Evolutionary conservation across 2,888 invertebrate species (phyloP).

Genomic region (Palloptera scutellata): DNA sequence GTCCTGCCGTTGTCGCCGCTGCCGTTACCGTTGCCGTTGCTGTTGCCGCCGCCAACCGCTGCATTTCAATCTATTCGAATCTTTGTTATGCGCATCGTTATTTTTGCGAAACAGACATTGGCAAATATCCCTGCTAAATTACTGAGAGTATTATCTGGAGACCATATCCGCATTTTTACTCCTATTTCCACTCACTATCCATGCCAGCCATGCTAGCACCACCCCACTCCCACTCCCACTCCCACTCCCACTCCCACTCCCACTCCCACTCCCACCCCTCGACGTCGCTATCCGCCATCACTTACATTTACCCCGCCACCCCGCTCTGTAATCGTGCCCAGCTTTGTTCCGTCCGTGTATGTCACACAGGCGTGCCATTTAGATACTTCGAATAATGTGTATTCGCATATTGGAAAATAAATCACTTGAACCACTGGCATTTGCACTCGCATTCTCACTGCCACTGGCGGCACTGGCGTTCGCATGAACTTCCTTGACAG

Average conservation of each 20-base stretch:
- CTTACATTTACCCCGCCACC: neutral
- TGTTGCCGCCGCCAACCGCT: too few species aligned
- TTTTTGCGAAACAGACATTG: conserved; percentile 18
- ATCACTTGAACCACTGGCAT: conserved; percentile 45
- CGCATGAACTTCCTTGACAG: too few species aligned
- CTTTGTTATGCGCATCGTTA: conserved; percentile 21
- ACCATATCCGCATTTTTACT: conserved; percentile 18
- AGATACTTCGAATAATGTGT: neutral
- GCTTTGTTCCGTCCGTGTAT: neutral
- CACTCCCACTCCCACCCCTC: too few species aligned
- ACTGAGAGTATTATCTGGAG: conserved; percentile 12
- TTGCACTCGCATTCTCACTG: neutral
- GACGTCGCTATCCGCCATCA: too few species aligned
- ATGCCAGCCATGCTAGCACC: neutral
- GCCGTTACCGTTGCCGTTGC: too few species aligned
- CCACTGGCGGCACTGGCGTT: too few species aligned
- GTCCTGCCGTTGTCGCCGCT: too few species aligned
- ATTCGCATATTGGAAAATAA: conserved; percentile 58
- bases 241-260: too few species aligned
- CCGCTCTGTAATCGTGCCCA: neutral
- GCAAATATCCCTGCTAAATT: conserved; percentile 23
- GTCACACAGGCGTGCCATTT: neutral
- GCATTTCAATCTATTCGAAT: conserved; percentile 8
- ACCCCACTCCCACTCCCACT: too few species aligned
- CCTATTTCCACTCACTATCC: neutral